A percentile compares a stretch with the other conserved stretches of the same genome.
Conservation (phyloP, 2,888 invertebrate genomes). For the Ophion obscuratus region DNA sequence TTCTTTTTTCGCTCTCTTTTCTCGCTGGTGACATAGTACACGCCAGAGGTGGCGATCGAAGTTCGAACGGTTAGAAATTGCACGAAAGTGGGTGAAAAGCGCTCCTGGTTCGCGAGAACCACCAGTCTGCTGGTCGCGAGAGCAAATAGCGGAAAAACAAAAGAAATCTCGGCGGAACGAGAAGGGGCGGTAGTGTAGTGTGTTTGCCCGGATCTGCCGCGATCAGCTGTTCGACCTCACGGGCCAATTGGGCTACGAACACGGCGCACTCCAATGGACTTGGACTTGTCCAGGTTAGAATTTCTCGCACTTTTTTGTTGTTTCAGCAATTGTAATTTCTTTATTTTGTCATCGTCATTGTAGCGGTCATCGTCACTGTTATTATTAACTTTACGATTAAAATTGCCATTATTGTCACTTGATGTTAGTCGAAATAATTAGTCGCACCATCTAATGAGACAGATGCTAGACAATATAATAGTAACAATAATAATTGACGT, state of each 20-base stretch:
- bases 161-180: neutral
- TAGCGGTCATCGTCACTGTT: neutral
- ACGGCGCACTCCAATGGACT: constrained; percentile 33
- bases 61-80: neutral
- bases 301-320: constrained; percentile 1
- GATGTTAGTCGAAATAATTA: neutral
- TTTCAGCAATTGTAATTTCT: neutral
- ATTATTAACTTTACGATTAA: neutral
- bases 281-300: constrained; percentile 63
- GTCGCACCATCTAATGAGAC: too few species aligned
- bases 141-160: neutral
- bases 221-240: constrained; percentile 60
- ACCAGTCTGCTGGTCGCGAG: neutral
- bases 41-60: neutral
- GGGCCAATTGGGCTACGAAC: constrained; percentile 48
- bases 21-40: neutral
- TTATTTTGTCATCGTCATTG: neutral
- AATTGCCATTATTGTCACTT: neutral
- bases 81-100: neutral
- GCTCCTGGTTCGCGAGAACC: neutral
- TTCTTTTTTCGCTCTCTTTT: neutral
- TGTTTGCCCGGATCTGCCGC: constrained; percentile 38
- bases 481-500: too few species aligned
- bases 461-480: too few species aligned
- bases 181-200: constrained; percentile 33